Conservation (phyloP, 2,888 invertebrate species). For the Sisyra nigra region DNA sequence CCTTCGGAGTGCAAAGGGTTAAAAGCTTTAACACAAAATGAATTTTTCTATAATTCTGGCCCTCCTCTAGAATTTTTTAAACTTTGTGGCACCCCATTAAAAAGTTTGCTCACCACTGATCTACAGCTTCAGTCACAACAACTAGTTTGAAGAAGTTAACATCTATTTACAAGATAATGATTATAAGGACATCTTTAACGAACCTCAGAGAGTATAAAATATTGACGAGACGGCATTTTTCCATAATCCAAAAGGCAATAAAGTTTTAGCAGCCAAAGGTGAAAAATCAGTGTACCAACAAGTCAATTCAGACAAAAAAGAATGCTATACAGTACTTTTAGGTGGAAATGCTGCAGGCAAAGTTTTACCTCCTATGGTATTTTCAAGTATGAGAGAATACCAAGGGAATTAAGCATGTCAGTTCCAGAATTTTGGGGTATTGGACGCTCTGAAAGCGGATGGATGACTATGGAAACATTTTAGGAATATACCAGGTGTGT, state of each 20-base stretch:
- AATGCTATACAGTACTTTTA: slow-evolving; percentile 16
- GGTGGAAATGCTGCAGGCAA: slow-evolving; percentile 17
- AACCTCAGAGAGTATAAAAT: neutral
- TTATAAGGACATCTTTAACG: neutral
- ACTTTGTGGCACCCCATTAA: too few species aligned
- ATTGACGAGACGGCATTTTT: slow-evolving; percentile 2
- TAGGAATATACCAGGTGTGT: slow-evolving; percentile 24
- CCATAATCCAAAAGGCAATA: slow-evolving; percentile 12
- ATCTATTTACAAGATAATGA: neutral
- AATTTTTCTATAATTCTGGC: too few species aligned
- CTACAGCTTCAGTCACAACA: slow-evolving; percentile 4
- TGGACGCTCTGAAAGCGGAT: slow-evolving; percentile 24
- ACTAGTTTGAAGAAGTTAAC: slow-evolving; percentile 3
- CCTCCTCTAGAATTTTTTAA: too few species aligned
- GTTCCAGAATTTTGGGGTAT: slow-evolving; percentile 21
- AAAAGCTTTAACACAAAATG: too few species aligned
- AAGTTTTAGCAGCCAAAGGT: slow-evolving; percentile 15
- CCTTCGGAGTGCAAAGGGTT: too few species aligned
- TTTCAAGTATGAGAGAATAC: slow-evolving; percentile 20
- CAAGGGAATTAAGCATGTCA: slow-evolving; percentile 13
- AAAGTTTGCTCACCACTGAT: too few species aligned
- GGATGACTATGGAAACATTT: slow-evolving; percentile 26
- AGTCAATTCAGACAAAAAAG: slow-evolving; percentile 15
- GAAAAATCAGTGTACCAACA: slow-evolving; percentile 16
- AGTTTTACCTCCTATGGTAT: slow-evolving; percentile 13